Conservation (phyloP, 2,888 invertebrate genomes). For the Rhaphigaster nebulosa region DNA sequence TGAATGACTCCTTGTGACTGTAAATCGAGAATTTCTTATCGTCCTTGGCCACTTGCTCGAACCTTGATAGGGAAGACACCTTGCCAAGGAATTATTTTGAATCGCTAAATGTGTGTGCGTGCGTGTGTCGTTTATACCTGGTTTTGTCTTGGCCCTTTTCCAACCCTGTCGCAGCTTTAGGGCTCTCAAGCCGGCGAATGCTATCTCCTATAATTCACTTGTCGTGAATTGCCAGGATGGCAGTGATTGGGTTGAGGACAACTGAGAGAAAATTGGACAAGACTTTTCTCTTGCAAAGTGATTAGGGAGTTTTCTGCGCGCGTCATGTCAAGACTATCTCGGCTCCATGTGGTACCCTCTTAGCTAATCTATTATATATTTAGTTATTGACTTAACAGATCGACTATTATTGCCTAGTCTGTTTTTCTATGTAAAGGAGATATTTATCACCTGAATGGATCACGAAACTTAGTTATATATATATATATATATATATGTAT, state of each 20-base stretch:
- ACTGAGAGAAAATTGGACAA: background rate
- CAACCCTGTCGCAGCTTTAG: background rate
- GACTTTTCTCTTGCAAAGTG: background rate
- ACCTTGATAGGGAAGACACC: conserved; percentile 22
- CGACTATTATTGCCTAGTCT: too few species aligned
- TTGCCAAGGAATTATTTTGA: conserved; percentile 35
- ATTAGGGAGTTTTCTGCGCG: background rate
- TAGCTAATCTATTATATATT: too few species aligned
- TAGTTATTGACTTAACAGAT: too few species aligned
- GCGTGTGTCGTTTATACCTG: conserved; percentile 18
- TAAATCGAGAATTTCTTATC: background rate
- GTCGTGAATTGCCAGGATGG: background rate
- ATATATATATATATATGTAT: too few species aligned
- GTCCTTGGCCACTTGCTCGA: background rate
- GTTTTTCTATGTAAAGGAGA: too few species aligned
- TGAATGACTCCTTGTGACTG: background rate
- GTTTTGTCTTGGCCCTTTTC: background rate
- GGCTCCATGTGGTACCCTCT: too few species aligned
- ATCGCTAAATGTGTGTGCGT: background rate
- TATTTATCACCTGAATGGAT: too few species aligned
- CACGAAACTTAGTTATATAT: too few species aligned
- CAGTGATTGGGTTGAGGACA: background rate
- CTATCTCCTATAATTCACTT: background rate
- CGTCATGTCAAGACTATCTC: too few species aligned
- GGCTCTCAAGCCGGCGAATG: background rate